These are phyloP conservation scores for Parochlus steinenii DNA, from an alignment of 2,888 invertebrate species.

Conservation along the genomic window DNA sequence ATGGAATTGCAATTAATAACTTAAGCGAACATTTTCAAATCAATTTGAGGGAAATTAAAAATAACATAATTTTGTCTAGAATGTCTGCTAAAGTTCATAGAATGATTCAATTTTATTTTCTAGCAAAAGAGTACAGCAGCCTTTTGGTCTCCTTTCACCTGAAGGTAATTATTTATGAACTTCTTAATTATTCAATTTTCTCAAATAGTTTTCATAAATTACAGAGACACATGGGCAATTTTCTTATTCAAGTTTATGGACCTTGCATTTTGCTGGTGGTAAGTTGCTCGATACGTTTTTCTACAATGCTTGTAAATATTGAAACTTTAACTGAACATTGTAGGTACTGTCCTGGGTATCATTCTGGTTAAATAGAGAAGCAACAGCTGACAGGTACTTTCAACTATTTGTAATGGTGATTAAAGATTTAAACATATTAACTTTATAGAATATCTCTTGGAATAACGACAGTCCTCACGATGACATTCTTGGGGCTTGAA, in stretches of 20 bases:
- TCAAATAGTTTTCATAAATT: conserved; percentile 61
- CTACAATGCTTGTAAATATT: conserved; percentile 8
- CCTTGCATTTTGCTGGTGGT: conserved; percentile 67
- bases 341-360: conserved; percentile 78
- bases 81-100: background rate
- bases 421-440: background rate
- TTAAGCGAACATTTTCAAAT: too few relatives aligned
- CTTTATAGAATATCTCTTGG: conserved; percentile 60
- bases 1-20: too few relatives aligned
- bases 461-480: conserved; percentile 68
- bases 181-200: conserved; percentile 46
- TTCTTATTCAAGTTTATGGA: conserved; percentile 71
- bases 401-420: background rate
- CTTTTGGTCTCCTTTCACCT: background rate
- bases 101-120: background rate
- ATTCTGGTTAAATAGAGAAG: conserved; percentile 71
- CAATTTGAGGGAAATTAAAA: background rate
- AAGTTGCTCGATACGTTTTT: too few relatives aligned
- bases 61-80: background rate
- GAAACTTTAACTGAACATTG: too few relatives aligned
- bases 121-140: background rate
- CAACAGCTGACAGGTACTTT: conserved; percentile 31
- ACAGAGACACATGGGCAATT: conserved; percentile 71
- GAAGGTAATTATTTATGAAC: background rate
- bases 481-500: conserved; percentile 68